These are phyloP conservation scores for Diuraphis noxia DNA, from an alignment of 1,140 invertebrate species.

Conservation along the genomic window DNA sequence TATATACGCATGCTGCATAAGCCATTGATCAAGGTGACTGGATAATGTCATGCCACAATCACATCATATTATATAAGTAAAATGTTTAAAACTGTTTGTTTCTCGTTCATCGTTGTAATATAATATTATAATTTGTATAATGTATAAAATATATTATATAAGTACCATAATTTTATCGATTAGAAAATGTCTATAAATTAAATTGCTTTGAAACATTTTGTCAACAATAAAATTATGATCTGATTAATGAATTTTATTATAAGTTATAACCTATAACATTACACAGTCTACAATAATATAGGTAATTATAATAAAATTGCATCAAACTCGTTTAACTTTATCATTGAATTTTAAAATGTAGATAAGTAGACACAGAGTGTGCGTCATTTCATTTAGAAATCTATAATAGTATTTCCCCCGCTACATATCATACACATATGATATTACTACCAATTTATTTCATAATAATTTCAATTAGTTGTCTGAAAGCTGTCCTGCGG, in stretches of 20 bases:
- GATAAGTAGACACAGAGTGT: background rate
- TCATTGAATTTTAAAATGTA: background rate
- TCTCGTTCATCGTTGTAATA: background rate
- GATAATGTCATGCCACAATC: background rate
- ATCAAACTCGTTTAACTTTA: background rate
- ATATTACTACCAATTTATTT: background rate
- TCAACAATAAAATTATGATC: background rate
- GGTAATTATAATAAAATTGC: background rate
- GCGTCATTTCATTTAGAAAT: background rate
- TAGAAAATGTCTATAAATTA: background rate
- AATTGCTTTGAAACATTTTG: background rate
- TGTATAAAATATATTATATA: background rate
- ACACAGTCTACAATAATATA: background rate
- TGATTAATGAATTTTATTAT: background rate
- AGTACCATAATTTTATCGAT: background rate
- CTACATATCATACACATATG: background rate
- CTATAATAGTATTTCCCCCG: no score
- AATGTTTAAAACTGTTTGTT: background rate
- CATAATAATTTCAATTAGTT: background rate
- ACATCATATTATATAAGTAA: background rate
- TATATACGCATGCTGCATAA: background rate
- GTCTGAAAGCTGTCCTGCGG: background rate
- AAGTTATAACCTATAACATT: no score
- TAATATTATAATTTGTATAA: background rate
- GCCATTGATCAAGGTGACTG: slow-evolving; percentile 10